Base-by-base conservation (phyloP, 92 coral and sea anemone genomes). In the Porites lobata region DNA sequence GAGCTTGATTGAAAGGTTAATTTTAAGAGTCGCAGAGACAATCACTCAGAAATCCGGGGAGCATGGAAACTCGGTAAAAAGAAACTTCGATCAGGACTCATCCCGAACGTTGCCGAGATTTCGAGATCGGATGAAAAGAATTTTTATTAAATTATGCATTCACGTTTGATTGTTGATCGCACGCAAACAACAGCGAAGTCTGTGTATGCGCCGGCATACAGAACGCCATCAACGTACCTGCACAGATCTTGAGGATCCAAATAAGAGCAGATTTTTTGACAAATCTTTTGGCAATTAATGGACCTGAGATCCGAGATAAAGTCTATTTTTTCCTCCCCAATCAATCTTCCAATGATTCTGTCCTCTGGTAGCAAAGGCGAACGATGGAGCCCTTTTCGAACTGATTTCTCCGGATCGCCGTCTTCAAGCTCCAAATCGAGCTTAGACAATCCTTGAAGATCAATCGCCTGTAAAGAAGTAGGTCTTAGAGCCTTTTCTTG, bases 181-280 rank as follows among this genome's bases (percentile, higher is more conserved):
- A 21, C 47, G 47, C 47, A 21, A 63, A 53, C 61, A 74, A 75
- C 24, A 17, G 24, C 29, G 13, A 50, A 38, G 18, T 70, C 50
- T 38, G 47, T 38, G 47, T 38, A 19, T 20, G 43, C 12, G 20
- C 1, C 19, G 17, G 53, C 20, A 12, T 57, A 26, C 1, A 12
- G 8, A 82, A 56, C 38, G 58, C 22, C 61, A 9, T 66, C 11
- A 69, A 56, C 80, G 8, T 59, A 93, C 98, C 98, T 95, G 91
- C 83, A 89, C 18, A 95, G 90, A 51, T 95, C 95, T 22, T 12
- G 76, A 75, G 91, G 94, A 18, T 85, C 74, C 17, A 95, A 77
- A 29, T 75, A 86, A 11, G 86, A 72, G 77, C 95, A 95, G 52
- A 95, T 91, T 56, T 29, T 83, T 72, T 89, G 87, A 71, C 94